A percentile compares a stretch with the other conserved stretches of the same genome.
phyloP scores from a whole-genome alignment of 2,113 vertebrate species.

The Antechinus flavipes region DNA sequence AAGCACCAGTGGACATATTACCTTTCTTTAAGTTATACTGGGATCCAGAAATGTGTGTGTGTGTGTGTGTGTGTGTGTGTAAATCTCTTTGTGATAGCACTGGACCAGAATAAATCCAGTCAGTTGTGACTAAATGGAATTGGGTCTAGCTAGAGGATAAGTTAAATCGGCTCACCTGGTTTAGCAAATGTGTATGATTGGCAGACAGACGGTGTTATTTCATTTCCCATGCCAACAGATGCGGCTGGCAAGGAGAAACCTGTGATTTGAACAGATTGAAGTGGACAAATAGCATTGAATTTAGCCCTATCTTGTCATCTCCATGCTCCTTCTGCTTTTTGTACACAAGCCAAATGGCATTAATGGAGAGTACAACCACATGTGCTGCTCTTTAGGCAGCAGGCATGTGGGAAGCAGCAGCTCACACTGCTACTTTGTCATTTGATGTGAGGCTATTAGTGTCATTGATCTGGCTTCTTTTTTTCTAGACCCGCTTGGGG shows the following conservation, averaged over 20 bases:
- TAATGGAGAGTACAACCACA: conserved; percentile 28
- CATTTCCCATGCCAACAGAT: conserved; percentile 57
- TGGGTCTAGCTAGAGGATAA: conserved; percentile 51
- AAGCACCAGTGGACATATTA: conserved; percentile 67
- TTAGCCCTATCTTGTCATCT: conserved; percentile 55
- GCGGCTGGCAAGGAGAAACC: conserved; percentile 28
- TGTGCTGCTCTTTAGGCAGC: conserved; percentile 33
- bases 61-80: neutral
- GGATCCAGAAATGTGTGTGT: conserved; percentile 64
- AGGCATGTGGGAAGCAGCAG: neutral
- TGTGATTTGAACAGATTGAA: conserved; percentile 61
- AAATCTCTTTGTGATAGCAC: conserved; percentile 57
- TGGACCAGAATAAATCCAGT: conserved; percentile 60
- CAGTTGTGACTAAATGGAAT: conserved; percentile 62
- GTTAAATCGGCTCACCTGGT: conserved; percentile 55
- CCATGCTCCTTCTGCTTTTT: conserved; percentile 62
- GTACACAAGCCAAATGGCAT: conserved; percentile 38
- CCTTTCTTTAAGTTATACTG: conserved; percentile 53
- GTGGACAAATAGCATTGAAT: conserved; percentile 39
- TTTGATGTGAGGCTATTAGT: conserved; percentile 1
- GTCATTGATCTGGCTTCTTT: conserved; percentile 15
- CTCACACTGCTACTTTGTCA: conserved; percentile 7
- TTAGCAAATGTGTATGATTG: conserved; percentile 43
- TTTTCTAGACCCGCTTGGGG: neutral
- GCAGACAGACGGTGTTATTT: conserved; percentile 58